Evolutionary conservation across 2,113 vertebrate genomes (phyloP).

Genomic region (Lepus timidus): DNA sequence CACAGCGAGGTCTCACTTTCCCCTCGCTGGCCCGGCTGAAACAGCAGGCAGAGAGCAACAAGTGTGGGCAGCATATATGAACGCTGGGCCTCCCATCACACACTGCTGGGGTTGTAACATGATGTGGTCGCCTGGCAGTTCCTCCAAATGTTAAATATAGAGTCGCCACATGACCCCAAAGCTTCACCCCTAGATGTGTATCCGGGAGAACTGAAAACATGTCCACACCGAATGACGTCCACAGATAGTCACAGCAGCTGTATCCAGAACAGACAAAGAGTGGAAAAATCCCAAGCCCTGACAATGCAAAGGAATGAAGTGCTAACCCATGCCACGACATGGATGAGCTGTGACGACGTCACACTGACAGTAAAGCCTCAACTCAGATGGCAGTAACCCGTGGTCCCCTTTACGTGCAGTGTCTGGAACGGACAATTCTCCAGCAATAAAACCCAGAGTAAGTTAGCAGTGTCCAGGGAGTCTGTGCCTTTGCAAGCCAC

Average conservation of each 20-base stretch:
- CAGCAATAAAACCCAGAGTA: constrained; percentile 29
- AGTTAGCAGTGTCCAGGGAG: neutral
- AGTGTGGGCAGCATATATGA: neutral
- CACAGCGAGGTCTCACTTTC: neutral
- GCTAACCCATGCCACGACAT: too few species aligned
- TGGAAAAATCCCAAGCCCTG: neutral
- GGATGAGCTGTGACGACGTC: neutral
- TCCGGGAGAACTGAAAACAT: constrained; percentile 23
- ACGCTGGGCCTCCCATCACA: neutral
- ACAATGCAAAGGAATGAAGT: neutral
- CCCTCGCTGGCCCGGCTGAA: neutral
- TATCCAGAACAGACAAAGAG: neutral
- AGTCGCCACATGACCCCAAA: neutral
- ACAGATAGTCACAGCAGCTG: neutral
- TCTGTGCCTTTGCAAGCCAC: neutral
- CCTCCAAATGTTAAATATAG: constrained; percentile 11
- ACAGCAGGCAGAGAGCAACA: neutral
- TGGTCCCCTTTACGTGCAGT: neutral
- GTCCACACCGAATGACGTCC: neutral
- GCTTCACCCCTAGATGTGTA: neutral
- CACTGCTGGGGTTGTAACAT: neutral
- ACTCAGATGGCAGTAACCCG: neutral
- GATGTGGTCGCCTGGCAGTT: neutral
- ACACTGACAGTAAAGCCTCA: neutral
- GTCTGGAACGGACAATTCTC: neutral